A percentile compares a stretch with the other conserved stretches of the same genome.
Evolutionary conservation across 2,797 vertebrate species (phyloP).

Genomic region (Oreortyx pictus): DNA sequence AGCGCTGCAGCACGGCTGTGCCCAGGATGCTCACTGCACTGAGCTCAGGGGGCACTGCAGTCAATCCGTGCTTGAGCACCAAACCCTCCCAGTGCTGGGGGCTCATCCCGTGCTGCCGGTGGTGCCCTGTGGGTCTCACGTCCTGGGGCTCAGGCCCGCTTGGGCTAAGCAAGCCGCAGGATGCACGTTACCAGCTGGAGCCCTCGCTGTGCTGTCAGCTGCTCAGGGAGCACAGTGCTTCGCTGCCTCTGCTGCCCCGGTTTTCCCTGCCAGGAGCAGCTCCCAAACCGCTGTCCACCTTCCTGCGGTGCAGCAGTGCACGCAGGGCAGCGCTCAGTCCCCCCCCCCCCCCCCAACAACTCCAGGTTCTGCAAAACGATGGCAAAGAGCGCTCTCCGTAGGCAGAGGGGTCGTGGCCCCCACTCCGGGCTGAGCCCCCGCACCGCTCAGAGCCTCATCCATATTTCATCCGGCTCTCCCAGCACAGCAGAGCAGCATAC

Average conservation of each 20-base stretch:
- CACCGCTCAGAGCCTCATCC: fast-evolving
- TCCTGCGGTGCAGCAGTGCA: fast-evolving
- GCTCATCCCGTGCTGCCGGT: background rate
- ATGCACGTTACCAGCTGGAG: background rate
- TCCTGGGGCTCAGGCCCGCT: background rate
- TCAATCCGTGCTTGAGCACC: background rate
- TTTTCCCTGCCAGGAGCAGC: background rate
- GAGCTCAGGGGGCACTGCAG: fast-evolving
- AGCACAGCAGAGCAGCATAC: background rate
- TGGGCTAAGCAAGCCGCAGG: background rate
- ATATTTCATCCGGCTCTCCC: background rate
- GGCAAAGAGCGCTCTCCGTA: background rate
- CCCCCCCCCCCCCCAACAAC: no score
- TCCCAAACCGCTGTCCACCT: background rate
- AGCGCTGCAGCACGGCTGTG: background rate
- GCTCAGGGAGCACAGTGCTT: background rate
- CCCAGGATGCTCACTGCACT: background rate
- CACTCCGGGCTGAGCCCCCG: background rate
- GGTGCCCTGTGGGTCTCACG: no score
- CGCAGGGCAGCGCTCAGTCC: fast-evolving
- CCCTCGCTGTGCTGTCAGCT: background rate
- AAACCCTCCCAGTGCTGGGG: background rate
- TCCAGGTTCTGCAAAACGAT: fast-evolving
- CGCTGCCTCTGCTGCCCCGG: background rate
- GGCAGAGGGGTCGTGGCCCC: fast-evolving